These are phyloP conservation scores for Oreotrochilus melanogaster DNA, from an alignment of 2,113 vertebrate genomes.

Conservation along the genomic window DNA sequence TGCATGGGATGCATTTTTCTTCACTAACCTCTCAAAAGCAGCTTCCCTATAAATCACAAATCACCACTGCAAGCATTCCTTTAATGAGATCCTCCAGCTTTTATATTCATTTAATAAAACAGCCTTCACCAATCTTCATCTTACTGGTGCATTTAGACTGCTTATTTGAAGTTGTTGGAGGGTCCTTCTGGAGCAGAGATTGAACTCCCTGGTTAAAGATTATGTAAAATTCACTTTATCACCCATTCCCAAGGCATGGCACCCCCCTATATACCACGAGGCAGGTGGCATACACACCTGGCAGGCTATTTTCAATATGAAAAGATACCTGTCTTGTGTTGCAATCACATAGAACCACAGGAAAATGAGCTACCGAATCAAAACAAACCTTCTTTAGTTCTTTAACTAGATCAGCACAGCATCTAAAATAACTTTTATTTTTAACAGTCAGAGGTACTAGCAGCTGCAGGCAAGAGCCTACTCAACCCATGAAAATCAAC, in stretches of 20 bases:
- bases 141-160: not conserved
- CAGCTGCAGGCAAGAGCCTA: not conserved
- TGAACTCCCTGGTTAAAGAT: not conserved
- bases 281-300: not conserved
- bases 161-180: conserved; percentile 40
- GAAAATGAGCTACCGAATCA: not conserved
- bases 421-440: conserved; percentile 5
- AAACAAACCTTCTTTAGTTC: not conserved
- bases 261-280: not conserved
- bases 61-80: conserved; percentile 40
- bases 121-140: conserved; percentile 30
- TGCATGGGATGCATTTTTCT: conserved; percentile 60
- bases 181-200: not conserved
- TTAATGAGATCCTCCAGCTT: conserved; percentile 55
- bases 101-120: conserved; percentile 51
- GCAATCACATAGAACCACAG: not conserved
- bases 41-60: conserved; percentile 52
- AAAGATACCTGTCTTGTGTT: not conserved
- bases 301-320: conserved; percentile 5
- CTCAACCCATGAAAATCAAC: not conserved
- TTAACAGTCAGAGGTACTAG: not conserved
- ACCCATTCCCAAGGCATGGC: not conserved
- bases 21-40: conserved; percentile 39
- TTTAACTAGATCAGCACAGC: not conserved
- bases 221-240: not conserved